A percentile compares a stretch with the other conserved stretches of the same genome.
phyloP scores from a whole-genome alignment of 1,140 invertebrate species.

The Drosophila orosa region DNA sequence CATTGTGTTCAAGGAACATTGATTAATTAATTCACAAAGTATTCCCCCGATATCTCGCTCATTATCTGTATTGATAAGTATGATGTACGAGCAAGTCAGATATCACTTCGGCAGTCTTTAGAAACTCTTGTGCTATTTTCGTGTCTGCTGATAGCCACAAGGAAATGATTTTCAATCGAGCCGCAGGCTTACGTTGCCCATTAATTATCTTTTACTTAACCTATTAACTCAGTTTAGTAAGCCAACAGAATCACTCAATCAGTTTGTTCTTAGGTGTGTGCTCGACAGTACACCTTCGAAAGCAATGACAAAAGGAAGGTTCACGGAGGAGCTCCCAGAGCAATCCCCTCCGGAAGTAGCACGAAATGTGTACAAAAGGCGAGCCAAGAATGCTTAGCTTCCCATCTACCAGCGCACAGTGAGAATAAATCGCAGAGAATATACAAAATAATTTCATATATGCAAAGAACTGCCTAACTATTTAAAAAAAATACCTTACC shows the following conservation, averaged over 20 bases:
- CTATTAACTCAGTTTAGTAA: conserved; percentile 36
- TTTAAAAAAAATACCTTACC: no score
- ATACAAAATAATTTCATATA: no score
- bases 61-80: conserved; percentile 39
- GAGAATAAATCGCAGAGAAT: background rate
- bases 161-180: conserved; percentile 5
- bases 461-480: no score
- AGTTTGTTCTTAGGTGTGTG: conserved; percentile 2
- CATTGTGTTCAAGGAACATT: conserved; percentile 34
- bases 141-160: conserved; percentile 11
- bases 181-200: conserved; percentile 19
- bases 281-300: background rate
- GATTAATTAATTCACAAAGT: conserved; percentile 47
- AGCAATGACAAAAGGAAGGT: background rate
- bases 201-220: conserved; percentile 41
- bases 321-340: conserved; percentile 24
- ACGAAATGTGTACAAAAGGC: conserved; percentile 45
- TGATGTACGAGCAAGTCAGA: conserved; percentile 44
- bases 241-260: conserved; percentile 33
- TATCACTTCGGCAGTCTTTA: conserved; percentile 35
- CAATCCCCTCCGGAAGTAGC: conserved; percentile 55
- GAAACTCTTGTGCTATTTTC: conserved; percentile 26
- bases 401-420: conserved; percentile 25
- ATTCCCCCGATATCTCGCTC: conserved; percentile 18
- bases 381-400: conserved; percentile 33